Evolutionary conservation across 2,888 invertebrate species (phyloP).

Genomic region (Aphodius granarius): DNA sequence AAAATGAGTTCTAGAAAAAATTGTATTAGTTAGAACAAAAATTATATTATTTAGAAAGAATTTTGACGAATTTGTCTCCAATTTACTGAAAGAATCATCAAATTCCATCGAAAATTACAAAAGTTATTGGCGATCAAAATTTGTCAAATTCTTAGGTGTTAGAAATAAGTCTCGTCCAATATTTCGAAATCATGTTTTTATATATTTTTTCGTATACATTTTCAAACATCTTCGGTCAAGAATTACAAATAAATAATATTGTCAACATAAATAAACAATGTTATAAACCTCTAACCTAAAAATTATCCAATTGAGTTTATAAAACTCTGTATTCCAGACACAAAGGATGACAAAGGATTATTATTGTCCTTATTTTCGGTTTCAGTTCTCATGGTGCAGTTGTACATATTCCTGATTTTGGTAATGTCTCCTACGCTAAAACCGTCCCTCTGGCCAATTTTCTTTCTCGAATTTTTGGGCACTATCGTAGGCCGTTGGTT

Average conservation of each 20-base stretch:
- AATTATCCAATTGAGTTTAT: not conserved
- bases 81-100: too few species aligned
- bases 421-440: constrained; percentile 72
- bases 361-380: not conserved
- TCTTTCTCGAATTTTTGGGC: constrained; percentile 30
- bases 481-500: constrained; percentile 71
- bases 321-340: not conserved
- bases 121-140: too few species aligned
- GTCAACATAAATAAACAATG: not conserved
- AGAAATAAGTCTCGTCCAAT: too few species aligned
- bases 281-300: too few species aligned
- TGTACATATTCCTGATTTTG: constrained; percentile 77
- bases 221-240: not conserved
- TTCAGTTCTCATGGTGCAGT: constrained; percentile 52
- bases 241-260: not conserved
- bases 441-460: constrained; percentile 74
- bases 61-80: too few species aligned
- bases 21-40: too few species aligned
- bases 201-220: not conserved
- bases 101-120: too few species aligned
- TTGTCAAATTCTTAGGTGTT: too few species aligned
- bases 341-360: not conserved
- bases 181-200: too few species aligned
- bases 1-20: too few species aligned
- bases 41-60: too few species aligned